A percentile compares a stretch with the other conserved stretches of the same genome.
phyloP scores from a whole-genome alignment of 2,888 invertebrate species.

The Halictus ligatus region DNA sequence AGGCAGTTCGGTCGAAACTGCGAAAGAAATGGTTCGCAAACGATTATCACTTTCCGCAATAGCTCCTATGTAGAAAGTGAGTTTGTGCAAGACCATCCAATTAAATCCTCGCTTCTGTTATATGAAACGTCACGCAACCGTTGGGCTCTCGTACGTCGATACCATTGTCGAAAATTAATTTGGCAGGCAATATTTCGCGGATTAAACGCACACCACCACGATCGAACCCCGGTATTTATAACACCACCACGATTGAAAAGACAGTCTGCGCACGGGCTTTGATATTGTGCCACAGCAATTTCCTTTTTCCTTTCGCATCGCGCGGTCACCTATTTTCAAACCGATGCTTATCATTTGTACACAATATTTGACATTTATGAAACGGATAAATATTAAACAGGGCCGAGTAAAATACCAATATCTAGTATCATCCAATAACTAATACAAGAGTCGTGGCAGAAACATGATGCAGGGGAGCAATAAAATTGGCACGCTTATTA shows the following conservation, averaged over 20 bases:
- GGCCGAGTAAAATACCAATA: background rate
- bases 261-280: background rate
- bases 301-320: background rate
- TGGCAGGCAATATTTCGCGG: background rate
- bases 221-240: background rate
- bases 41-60: background rate
- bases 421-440: background rate
- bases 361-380: background rate
- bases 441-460: background rate
- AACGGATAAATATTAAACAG: background rate
- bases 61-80: background rate
- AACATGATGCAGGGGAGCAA: background rate
- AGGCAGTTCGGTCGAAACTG: background rate
- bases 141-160: background rate
- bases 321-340: background rate
- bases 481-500: background rate
- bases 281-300: background rate
- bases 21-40: background rate
- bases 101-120: background rate
- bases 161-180: background rate
- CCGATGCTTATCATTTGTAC: background rate
- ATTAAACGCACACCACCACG: background rate
- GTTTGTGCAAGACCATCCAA: background rate
- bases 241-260: background rate
- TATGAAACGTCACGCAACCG: background rate